phyloP scores from a whole-genome alignment of 1,140 invertebrate genomes.

The Rhizoglyphus robini region DNA sequence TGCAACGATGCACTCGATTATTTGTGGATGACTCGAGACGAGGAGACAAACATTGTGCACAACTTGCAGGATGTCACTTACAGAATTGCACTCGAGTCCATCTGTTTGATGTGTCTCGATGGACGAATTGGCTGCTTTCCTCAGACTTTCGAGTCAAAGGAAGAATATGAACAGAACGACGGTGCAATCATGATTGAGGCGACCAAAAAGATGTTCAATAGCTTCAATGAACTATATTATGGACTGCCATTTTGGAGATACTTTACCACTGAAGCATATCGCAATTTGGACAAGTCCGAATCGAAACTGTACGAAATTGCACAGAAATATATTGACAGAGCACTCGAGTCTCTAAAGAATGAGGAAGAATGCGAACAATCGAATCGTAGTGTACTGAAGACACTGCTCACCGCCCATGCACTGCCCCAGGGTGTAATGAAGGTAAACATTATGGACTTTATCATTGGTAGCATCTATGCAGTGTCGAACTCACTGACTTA shows the following conservation, averaged over 20 bases:
- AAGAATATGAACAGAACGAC: slow-evolving; percentile 45
- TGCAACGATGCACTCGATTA: slow-evolving; percentile 25
- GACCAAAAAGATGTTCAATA: slow-evolving; percentile 63
- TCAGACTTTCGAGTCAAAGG: neutral
- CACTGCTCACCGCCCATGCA: slow-evolving; percentile 19
- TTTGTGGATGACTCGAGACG: slow-evolving; percentile 7
- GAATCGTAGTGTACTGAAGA: slow-evolving; percentile 19
- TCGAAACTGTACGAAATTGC: slow-evolving; percentile 50
- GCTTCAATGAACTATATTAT: slow-evolving; percentile 63
- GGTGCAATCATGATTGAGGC: slow-evolving; percentile 72
- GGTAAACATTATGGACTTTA: slow-evolving; percentile 27
- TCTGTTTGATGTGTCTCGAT: slow-evolving; percentile 67
- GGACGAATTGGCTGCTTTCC: slow-evolving; percentile 59
- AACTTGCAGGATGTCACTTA: slow-evolving; percentile 22
- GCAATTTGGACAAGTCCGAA: slow-evolving; percentile 57
- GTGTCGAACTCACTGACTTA: slow-evolving; percentile 61
- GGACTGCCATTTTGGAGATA: slow-evolving; percentile 74
- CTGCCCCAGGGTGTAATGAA: slow-evolving; percentile 22
- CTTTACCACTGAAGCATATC: slow-evolving; percentile 61
- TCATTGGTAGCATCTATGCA: slow-evolving; percentile 28
- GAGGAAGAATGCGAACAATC: neutral
- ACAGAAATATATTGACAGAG: slow-evolving; percentile 23
- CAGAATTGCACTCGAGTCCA: slow-evolving; percentile 51
- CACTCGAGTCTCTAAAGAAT: slow-evolving; percentile 4
- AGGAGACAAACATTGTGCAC: slow-evolving; percentile 9